Evolutionary conservation across 1,140 invertebrate species (phyloP), one percentile per base, ranked within the genome.

Genomic region (Dryas iulia): DNA sequence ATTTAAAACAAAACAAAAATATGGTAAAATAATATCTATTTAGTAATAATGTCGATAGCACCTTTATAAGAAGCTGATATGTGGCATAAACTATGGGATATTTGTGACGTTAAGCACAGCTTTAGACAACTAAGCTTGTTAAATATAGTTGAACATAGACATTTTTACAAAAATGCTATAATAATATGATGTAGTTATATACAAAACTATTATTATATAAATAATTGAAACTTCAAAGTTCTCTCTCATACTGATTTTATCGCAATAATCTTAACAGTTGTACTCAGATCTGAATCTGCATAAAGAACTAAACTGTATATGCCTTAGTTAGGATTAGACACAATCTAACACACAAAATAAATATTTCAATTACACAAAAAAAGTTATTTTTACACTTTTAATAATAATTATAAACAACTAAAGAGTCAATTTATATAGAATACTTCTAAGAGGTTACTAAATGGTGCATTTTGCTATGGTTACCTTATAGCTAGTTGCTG

Each of bases 71-170:
- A 47, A 47, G 39, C 39, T 47, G 18, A 47, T 47, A 47, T 47
- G 39, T 47, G 18, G 18, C 14, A 47, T 21, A 47, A n/a, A 47
- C 39, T 14, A 31, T 7, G 33, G 28, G 3, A 59, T 59, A 59
- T 56, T 59, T 59, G 57, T 59, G 58, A 59, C 58, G 10, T 23
- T 11, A 35, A 59, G 58, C 57, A 59, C 35, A 39, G 35, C 18
- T 47, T 3, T 10, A 47, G 21, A 47, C 39, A 47, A 39, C 14
- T n/a, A 14, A 7, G 0, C 14, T n/a, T 14, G 35, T n/a, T 6
- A 39, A 18, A 7, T 18, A 18, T 7, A 18, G 14, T 39, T 18
- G 35, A 39, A 39, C 14, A 39, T 7, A 39, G 14, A 39, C 21
- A 47, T 21, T 2, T 39, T 39, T 39, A 7, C 35, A 39, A 8